Conservation (phyloP, 2,113 vertebrate genomes). For the Phodopus roborovskii region DNA sequence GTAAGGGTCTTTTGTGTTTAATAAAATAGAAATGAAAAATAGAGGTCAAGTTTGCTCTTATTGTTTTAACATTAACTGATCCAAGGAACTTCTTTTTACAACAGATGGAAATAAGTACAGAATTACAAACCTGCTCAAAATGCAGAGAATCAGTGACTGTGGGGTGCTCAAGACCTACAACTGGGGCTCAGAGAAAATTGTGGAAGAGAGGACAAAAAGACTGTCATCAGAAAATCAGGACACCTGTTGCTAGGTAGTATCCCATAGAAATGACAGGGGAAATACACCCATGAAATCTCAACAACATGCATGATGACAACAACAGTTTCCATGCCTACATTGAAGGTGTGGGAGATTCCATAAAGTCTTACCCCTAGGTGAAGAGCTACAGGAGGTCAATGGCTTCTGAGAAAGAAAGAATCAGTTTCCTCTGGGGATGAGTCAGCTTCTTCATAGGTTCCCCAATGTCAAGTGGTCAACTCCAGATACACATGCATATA, state of each 20-base stretch:
- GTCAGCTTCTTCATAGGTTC: background rate
- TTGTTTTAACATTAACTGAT: background rate
- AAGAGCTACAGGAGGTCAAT: background rate
- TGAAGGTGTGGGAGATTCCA: background rate
- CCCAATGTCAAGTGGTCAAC: background rate
- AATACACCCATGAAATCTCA: background rate
- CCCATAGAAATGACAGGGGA: background rate
- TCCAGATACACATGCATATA: background rate
- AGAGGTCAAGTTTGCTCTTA: background rate
- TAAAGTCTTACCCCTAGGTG: background rate
- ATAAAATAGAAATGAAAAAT: slow-evolving; percentile 22
- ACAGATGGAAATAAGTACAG: background rate
- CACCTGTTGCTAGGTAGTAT: background rate
- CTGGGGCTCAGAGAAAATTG: background rate
- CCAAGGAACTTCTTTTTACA: background rate
- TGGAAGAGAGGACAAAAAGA: background rate
- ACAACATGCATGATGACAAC: background rate
- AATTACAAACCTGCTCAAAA: background rate
- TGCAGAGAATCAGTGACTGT: background rate
- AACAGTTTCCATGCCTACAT: background rate
- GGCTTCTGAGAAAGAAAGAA: background rate
- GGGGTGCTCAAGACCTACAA: background rate
- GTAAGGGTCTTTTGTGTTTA: background rate
- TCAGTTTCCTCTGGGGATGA: background rate
- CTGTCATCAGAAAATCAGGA: background rate